Evolutionary conservation across 2,888 invertebrate species (phyloP).

Genomic region (Netelia fuscicornis): DNA sequence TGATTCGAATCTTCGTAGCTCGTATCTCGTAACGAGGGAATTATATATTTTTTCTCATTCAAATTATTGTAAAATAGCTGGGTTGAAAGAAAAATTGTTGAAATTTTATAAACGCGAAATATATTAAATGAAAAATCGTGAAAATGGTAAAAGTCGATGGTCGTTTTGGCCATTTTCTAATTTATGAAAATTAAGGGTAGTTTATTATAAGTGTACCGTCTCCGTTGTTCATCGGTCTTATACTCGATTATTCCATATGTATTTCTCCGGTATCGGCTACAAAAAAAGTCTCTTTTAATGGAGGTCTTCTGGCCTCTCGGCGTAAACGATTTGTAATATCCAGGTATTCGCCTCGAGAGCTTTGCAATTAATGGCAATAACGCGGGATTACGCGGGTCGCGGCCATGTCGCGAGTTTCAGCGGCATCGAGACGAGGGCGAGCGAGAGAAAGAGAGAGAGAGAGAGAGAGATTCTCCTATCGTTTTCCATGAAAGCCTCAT

Average conservation of each 20-base stretch:
- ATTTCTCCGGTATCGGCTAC: conserved; percentile 28
- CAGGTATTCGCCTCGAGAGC: conserved; percentile 70
- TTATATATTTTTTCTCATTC: too few relatives aligned
- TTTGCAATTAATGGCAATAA: conserved; percentile 75
- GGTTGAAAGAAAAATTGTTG: too few relatives aligned
- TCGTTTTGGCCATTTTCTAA: too few relatives aligned
- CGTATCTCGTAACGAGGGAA: too few relatives aligned
- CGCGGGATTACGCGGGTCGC: conserved; percentile 70
- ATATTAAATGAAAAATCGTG: too few relatives aligned
- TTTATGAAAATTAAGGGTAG: too few relatives aligned
- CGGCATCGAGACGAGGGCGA: background rate
- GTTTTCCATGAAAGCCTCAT: conserved; percentile 50
- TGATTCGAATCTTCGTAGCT: too few relatives aligned
- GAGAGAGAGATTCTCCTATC: conserved; percentile 13
- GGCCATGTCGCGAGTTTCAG: conserved; percentile 53
- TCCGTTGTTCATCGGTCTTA: too few relatives aligned
- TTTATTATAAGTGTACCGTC: too few relatives aligned
- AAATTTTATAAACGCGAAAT: too few relatives aligned
- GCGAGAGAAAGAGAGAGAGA: background rate
- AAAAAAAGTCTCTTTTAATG: conserved; percentile 70
- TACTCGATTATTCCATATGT: conserved; percentile 43
- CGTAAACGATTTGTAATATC: conserved; percentile 75
- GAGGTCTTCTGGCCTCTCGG: conserved; percentile 63
- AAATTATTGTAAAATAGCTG: too few relatives aligned
- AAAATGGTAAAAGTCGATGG: too few relatives aligned